These are phyloP conservation scores for Zosterops borbonicus DNA, from an alignment of 2,113 vertebrate species.

Conservation along the genomic window DNA sequence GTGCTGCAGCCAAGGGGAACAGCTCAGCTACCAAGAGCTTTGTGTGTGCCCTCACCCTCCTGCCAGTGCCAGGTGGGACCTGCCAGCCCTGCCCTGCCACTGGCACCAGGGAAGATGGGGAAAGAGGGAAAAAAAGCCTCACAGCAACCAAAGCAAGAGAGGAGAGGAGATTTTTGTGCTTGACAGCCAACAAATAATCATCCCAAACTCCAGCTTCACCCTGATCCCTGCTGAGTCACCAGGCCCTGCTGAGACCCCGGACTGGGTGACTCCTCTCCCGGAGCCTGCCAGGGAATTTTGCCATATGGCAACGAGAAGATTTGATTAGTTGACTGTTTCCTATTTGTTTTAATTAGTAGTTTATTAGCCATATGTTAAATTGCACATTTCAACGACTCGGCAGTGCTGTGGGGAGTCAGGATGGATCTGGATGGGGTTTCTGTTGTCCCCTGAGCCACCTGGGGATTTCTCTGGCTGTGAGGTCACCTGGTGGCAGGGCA, in stretches of 20 bases:
- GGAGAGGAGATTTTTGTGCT: not conserved
- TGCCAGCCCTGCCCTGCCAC: not conserved
- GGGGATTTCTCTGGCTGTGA: not conserved
- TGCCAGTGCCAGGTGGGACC: fast-evolving
- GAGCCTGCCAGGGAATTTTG: constrained; percentile 51
- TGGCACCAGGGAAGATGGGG: fast-evolving
- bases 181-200: not conserved
- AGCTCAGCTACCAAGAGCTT: not conserved
- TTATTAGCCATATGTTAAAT: constrained; percentile 64
- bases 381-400: constrained; percentile 25
- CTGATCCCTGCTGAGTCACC: not conserved
- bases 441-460: not conserved
- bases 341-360: constrained; percentile 64
- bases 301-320: constrained; percentile 52
- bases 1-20: not conserved
- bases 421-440: not conserved
- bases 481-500: not conserved
- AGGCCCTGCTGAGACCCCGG: not conserved
- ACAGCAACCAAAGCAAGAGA: not conserved
- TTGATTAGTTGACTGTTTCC: constrained; percentile 60
- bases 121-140: not conserved
- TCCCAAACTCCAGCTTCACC: not conserved
- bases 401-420: not conserved
- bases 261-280: not conserved
- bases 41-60: not conserved